A percentile compares a stretch with the other conserved stretches of the same genome.
Conservation (phyloP, 1,140 invertebrate genomes). For the Drosophila kikkawai region DNA sequence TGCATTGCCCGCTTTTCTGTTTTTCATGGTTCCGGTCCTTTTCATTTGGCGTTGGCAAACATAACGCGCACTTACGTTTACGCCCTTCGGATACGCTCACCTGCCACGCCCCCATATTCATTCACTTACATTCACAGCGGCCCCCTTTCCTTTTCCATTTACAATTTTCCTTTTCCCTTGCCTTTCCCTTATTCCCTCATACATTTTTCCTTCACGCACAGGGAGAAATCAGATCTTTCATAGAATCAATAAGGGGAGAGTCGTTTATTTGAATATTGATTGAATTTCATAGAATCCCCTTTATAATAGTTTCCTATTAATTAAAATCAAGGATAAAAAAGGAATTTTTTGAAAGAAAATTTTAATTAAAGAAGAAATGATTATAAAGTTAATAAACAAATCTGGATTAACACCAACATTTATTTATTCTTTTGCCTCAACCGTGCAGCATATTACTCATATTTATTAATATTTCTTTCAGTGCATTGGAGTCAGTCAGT, state of each 20-base stretch:
- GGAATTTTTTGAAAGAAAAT: no score
- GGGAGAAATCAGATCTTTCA: conserved; percentile 5
- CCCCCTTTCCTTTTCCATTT: conserved; percentile 12
- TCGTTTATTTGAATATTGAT: not conserved
- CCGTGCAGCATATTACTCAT: no score
- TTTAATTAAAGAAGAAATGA: no score
- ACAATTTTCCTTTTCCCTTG: not conserved
- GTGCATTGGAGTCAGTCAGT: conserved; percentile 43
- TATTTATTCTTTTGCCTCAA: not conserved
- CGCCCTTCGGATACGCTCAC: conserved; percentile 42
- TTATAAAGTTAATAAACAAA: no score
- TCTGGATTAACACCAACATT: no score
- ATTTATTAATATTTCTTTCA: not conserved
- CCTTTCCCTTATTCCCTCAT: conserved; percentile 3
- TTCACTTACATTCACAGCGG: conserved; percentile 30
- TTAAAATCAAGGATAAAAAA: no score
- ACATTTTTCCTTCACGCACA: conserved; percentile 6
- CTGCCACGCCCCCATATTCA: conserved; percentile 43
- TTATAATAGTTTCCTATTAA: not conserved
- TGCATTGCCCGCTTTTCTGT: conserved; percentile 51
- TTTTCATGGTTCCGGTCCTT: conserved; percentile 50
- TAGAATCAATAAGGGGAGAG: not conserved
- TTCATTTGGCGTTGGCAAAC: conserved; percentile 54
- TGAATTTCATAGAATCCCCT: not conserved
- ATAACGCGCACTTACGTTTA: conserved; percentile 50